Percentiles rank a stretch among this genome's conserved stretches.
Conservation (phyloP, 1,140 invertebrate genomes). For the Ctenoplectra terminalis region DNA sequence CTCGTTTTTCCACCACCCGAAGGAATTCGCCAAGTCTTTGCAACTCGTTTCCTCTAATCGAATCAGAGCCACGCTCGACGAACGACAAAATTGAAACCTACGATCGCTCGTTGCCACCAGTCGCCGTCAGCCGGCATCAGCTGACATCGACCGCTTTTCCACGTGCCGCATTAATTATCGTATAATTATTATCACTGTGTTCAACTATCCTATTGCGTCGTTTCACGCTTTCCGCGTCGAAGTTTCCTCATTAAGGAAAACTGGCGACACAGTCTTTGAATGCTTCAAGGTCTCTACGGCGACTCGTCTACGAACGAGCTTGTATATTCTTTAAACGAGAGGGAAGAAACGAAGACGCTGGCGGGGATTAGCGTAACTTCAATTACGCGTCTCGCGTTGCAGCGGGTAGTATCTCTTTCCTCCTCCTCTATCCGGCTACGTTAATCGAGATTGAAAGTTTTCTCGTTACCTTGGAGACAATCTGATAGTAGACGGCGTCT, state of each 20-base stretch:
- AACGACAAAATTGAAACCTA: background rate
- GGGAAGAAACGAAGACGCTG: background rate
- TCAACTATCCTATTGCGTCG: background rate
- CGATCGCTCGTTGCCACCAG: background rate
- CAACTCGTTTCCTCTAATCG: no score
- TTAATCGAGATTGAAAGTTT: slow-evolving; percentile 60
- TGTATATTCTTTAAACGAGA: background rate
- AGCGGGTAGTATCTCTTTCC: background rate
- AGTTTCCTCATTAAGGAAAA: slow-evolving; percentile 35
- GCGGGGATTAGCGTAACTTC: slow-evolving; percentile 17
- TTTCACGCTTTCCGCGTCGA: slow-evolving; percentile 16
- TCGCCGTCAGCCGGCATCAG: no score
- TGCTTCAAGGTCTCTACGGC: slow-evolving; percentile 6
- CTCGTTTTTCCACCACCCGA: background rate
- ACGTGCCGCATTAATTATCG: background rate
- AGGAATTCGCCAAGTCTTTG: background rate
- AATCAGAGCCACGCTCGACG: background rate
- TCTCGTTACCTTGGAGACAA: slow-evolving; percentile 51
- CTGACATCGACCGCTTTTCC: background rate
- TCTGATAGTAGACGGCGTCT: background rate
- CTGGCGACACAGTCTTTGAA: background rate
- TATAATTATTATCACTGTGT: slow-evolving; percentile 1
- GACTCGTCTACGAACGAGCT: background rate
- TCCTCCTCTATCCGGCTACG: background rate
- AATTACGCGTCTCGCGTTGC: background rate